phyloP scores from a whole-genome alignment of 2,113 vertebrate species.

The Odocoileus hemionus region DNA sequence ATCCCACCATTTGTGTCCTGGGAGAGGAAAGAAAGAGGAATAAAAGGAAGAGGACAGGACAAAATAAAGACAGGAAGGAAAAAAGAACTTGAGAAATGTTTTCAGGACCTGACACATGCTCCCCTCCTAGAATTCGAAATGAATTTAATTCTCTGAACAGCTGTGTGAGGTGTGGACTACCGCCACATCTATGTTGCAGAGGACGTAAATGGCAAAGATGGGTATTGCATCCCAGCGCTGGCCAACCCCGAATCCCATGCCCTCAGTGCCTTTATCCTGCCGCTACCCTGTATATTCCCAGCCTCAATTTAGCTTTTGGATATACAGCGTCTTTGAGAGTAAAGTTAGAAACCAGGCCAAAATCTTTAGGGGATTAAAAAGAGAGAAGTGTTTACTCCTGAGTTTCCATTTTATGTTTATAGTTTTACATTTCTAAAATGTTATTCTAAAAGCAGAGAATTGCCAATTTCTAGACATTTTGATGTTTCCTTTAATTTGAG shows the following conservation, averaged over 20 bases:
- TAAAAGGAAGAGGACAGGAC: not conserved
- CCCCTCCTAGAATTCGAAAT: accelerated
- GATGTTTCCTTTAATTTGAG: not conserved
- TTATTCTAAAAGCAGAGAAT: not conserved
- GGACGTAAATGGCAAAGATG: not conserved
- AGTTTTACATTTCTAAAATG: not conserved
- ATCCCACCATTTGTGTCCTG: accelerated
- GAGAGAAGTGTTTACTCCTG: not conserved
- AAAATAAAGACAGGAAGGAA: not conserved
- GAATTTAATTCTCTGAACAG: not conserved
- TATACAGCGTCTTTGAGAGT: not conserved
- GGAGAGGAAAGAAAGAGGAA: not conserved
- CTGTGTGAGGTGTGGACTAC: too few species aligned
- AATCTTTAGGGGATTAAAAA: not conserved
- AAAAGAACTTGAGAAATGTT: not conserved
- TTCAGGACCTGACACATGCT: not conserved
- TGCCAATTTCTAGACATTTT: not conserved
- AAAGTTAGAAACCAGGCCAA: not conserved
- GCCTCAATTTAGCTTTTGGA: not conserved
- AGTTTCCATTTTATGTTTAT: not conserved
- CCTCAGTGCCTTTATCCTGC: not conserved
- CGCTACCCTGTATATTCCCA: not conserved
- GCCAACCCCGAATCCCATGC: not conserved
- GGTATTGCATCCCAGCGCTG: too few species aligned
- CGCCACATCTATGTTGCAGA: not conserved